phyloP scores from a whole-genome alignment of 2,888 invertebrate genomes.

The Rhyacophila evoluta region DNA sequence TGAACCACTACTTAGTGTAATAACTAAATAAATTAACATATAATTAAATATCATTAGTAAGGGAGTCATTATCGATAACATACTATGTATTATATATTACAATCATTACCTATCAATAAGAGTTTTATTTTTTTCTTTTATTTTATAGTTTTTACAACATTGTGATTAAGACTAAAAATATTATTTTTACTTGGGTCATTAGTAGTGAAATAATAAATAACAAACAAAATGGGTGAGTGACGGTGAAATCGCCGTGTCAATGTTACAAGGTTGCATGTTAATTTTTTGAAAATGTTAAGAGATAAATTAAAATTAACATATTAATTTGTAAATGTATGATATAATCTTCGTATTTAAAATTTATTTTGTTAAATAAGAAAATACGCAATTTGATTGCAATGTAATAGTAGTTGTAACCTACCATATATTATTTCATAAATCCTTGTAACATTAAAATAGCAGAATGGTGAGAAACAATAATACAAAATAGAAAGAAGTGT shows the following conservation, averaged over 20 bases:
- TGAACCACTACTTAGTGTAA: too few relatives aligned
- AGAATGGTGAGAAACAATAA: background rate
- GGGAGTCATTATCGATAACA: background rate
- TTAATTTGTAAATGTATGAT: too few relatives aligned
- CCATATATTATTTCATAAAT: too few relatives aligned
- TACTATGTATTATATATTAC: background rate
- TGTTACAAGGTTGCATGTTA: too few relatives aligned
- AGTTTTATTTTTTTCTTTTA: background rate
- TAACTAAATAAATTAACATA: too few relatives aligned
- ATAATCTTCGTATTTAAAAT: too few relatives aligned
- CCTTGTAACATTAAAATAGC: too few relatives aligned
- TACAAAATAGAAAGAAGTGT: background rate
- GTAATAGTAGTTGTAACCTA: too few relatives aligned
- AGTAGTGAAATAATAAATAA: background rate
- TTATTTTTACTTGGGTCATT: background rate
- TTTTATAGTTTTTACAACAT: background rate
- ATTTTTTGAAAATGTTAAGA: too few relatives aligned
- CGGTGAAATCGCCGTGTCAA: background rate
- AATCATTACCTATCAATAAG: background rate
- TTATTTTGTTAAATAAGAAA: too few relatives aligned
- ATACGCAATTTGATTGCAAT: too few relatives aligned
- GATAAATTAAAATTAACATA: too few relatives aligned
- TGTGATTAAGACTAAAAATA: background rate
- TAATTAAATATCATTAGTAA: background rate
- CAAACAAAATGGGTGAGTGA: constrained; percentile 17